phyloP scores from a whole-genome alignment of 2,113 vertebrate species.

The Podarcis cretensis region DNA sequence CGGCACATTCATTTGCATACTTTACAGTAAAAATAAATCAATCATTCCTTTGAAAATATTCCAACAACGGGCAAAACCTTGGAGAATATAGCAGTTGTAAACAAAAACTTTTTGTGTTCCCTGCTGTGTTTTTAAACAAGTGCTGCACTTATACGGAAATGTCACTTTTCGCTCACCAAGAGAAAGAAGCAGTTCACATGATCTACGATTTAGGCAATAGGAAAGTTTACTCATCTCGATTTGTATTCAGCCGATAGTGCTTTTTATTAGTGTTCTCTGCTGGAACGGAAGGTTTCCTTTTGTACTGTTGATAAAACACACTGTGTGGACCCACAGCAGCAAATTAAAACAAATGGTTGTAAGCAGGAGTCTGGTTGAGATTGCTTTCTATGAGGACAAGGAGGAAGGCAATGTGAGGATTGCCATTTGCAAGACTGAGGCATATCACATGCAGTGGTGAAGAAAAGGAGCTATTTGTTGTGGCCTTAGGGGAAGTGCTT shows the following conservation, averaged over 20 bases:
- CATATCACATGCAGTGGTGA: neutral
- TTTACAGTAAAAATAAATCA: neutral
- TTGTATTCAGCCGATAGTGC: neutral
- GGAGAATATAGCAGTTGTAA: accelerated
- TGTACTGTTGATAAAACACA: neutral
- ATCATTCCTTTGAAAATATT: neutral
- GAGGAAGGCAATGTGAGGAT: neutral
- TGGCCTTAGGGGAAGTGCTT: neutral
- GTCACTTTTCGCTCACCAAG: neutral
- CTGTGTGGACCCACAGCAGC: neutral
- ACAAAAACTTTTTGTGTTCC: neutral
- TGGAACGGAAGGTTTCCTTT: neutral
- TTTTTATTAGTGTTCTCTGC: constrained; percentile 12
- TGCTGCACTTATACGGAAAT: neutral
- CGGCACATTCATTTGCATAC: constrained; percentile 8
- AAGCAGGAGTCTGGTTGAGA: neutral
- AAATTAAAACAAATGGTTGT: neutral
- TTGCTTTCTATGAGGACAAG: neutral
- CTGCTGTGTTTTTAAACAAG: neutral
- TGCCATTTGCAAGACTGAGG: neutral
- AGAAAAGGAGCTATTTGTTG: neutral
- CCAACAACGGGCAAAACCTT: neutral
- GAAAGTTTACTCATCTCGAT: neutral
- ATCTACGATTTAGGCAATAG: constrained; percentile 4
- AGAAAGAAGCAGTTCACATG: neutral